phyloP scores from a whole-genome alignment of 2,888 invertebrate species.

The Papilio gigon region DNA sequence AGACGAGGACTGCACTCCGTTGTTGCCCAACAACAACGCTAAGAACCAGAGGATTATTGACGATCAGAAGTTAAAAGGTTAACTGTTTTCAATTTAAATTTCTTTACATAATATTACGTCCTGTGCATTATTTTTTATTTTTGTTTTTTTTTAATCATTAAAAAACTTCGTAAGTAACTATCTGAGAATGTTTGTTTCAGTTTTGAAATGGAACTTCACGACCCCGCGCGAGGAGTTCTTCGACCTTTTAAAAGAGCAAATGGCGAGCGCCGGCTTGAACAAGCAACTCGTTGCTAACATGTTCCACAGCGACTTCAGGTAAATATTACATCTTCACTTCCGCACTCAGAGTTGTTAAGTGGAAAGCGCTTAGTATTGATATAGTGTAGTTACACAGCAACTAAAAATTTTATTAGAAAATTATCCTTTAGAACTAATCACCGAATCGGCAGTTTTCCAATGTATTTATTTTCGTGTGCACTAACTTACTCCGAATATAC shows the following conservation, averaged over 20 bases:
- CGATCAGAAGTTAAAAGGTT: conserved; percentile 93
- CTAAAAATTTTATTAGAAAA: no score
- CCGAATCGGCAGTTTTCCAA: no score
- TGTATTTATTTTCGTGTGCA: no score
- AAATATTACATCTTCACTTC: conserved; percentile 43
- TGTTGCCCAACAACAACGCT: conserved; percentile 90
- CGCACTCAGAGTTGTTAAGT: no score
- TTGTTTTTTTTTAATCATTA: no score
- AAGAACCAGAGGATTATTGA: conserved; percentile 97
- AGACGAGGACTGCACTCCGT: conserved; percentile 90
- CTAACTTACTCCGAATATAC: no score
- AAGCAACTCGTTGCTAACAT: conserved; percentile 93
- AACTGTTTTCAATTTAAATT: neutral
- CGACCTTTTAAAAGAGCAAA: conserved; percentile 94
- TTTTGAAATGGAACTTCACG: conserved; percentile 97
- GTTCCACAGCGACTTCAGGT: conserved; percentile 97
- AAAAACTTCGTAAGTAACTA: no score
- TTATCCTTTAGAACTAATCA: no score
- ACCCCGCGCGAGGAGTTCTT: conserved; percentile 97
- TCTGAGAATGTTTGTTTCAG: conserved; percentile 58
- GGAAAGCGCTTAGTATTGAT: no score
- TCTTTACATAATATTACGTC: no score
- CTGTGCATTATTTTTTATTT: no score
- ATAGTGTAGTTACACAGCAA: no score
- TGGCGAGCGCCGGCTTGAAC: conserved; percentile 93